Evolutionary conservation across 2,888 invertebrate species (phyloP), one percentile per base, ranked within the genome.

Genomic region (Hylaea fasciaria): DNA sequence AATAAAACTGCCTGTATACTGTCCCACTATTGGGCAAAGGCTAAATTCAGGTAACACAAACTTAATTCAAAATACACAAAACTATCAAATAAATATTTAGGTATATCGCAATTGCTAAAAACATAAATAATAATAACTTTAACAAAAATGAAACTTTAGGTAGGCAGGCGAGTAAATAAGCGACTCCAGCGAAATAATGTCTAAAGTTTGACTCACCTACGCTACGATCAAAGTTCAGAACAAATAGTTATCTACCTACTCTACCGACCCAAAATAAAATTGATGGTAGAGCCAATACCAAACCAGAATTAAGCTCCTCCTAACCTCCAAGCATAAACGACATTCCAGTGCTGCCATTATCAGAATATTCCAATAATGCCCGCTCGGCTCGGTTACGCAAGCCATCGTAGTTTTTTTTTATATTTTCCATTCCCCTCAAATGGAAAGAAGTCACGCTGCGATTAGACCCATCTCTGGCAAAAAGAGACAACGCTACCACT

Each of bases 391-490:
- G 67, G 66, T 67, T 64, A 57, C 68, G 62, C 70, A 68, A 73
- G 73, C 71, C 76, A 62, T 68, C 66, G 40, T 40, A 40, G 7
- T 3, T 13, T 37, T 80, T n/a, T 71, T 73, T 83, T 78, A 55
- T 22, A 35, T 77, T 82, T 85, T 84, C 46, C 82, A 83, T 86
- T 86, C 87, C 90, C 90, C 89, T 83, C 80, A 77, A 88, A 84
- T 81, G 80, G 77, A 81, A 85, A 83, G 84, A 85, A 81, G 78
- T 81, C 83, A 81, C 83, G 82, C 83, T 82, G 80, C 78, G 80
- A 80, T 79, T 79, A 71, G 73, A 74, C 77, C 72, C 76, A 71
- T 72, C 65, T 68, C 64, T 48, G 40, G 17, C 22, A 46, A 80
- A 89, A 66, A 76, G 83, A 81, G 89, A 89, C 69, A 74, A 77